These are phyloP conservation scores for Limenitis camilla DNA, from an alignment of 2,888 invertebrate species.

Conservation along the genomic window DNA sequence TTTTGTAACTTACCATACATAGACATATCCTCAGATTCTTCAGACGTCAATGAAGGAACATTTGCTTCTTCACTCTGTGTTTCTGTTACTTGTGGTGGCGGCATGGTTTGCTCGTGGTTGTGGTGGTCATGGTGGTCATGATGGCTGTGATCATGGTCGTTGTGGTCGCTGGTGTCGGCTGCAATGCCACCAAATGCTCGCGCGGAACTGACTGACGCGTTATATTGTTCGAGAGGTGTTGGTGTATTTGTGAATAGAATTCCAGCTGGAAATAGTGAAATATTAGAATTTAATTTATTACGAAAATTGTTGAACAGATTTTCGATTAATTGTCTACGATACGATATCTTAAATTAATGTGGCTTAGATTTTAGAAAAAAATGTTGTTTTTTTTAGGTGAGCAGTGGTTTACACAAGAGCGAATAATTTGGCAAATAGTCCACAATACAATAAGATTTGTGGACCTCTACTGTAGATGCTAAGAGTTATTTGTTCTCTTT, in stretches of 20 bases:
- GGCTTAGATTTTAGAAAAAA: no score
- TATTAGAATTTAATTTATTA: neutral
- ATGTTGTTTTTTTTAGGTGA: no score
- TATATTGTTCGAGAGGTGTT: slow-evolving; percentile 72
- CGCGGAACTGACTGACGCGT: slow-evolving; percentile 68
- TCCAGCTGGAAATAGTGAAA: slow-evolving; percentile 70
- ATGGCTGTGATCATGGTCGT: slow-evolving; percentile 22
- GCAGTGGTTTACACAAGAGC: no score
- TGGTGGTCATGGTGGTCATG: slow-evolving; percentile 29
- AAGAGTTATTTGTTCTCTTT: no score
- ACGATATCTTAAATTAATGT: no score
- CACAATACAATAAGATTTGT: no score
- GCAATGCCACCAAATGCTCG: slow-evolving; percentile 75
- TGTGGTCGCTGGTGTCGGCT: slow-evolving; percentile 23
- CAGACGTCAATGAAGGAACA: slow-evolving; percentile 37
- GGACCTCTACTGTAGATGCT: no score
- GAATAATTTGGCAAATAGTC: no score
- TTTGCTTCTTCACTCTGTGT: slow-evolving; percentile 40
- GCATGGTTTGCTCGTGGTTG: slow-evolving; percentile 24
- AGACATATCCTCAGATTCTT: slow-evolving; percentile 63
- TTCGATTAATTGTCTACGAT: no score
- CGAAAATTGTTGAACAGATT: no score
- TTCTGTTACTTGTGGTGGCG: slow-evolving; percentile 15
- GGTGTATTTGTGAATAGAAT: slow-evolving; percentile 79
- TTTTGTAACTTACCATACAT: slow-evolving; percentile 65